These are phyloP conservation scores for Carpatolechia fugitivella DNA, from an alignment of 2,888 invertebrate species.

Conservation along the genomic window DNA sequence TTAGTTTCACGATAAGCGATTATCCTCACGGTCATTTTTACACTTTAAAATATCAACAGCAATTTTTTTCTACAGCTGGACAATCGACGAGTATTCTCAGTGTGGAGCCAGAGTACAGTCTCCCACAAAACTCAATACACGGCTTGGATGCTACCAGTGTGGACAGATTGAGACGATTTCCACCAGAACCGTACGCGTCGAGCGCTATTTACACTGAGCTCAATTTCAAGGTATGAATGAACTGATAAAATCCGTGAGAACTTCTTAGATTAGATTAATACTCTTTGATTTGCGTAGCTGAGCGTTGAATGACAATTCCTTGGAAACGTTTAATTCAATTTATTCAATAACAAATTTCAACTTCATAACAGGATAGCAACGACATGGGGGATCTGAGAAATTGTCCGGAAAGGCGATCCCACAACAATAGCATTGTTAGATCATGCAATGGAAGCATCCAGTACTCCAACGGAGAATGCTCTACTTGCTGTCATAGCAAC, in stretches of 20 bases:
- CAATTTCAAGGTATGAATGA: conserved; percentile 70
- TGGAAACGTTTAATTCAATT: conserved; percentile 25
- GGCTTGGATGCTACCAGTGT: conserved; percentile 68
- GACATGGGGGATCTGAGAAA: conserved; percentile 69
- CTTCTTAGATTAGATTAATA: conserved; percentile 39
- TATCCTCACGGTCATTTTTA: conserved; percentile 7
- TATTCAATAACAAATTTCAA: conserved; percentile 36
- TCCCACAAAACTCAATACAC: conserved; percentile 72
- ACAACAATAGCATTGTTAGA: conserved; percentile 74
- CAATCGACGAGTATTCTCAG: conserved; percentile 69
- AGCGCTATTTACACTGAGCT: conserved; percentile 77
- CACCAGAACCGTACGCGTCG: conserved; percentile 73
- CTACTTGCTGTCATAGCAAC: conserved; percentile 71
- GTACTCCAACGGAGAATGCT: conserved; percentile 73
- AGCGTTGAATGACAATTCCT: conserved; percentile 25
- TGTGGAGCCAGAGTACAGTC: conserved; percentile 71
- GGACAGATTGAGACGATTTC: conserved; percentile 62
- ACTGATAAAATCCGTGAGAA: conserved; percentile 59
- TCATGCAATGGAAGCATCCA: conserved; percentile 74
- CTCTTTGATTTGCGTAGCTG: conserved; percentile 53
- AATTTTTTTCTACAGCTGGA: conserved; percentile 49
- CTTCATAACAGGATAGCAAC: conserved; percentile 66
- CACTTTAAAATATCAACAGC: conserved; percentile 16
- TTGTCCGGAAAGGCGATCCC: conserved; percentile 70
- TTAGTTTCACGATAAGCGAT: background rate